phyloP scores from a whole-genome alignment of 2,888 invertebrate species.

The Diabrotica balteata region DNA sequence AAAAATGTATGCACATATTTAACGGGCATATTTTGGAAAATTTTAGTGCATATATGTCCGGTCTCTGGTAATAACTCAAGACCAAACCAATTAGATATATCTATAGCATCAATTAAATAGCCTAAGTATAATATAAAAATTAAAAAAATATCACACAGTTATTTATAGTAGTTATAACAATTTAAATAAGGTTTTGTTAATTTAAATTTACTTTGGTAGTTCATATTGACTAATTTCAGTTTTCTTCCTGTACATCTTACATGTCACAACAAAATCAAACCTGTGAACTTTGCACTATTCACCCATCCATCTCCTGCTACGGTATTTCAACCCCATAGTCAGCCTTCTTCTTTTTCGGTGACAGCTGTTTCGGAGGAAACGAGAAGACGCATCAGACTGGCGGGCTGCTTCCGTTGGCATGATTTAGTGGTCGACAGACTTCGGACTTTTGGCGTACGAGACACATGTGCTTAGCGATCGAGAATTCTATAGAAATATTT shows the following conservation, averaged over 20 bases:
- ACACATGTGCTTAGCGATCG: conserved; percentile 11
- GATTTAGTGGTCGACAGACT: conserved; percentile 52
- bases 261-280: conserved; percentile 19
- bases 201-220: too few species aligned
- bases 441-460: conserved; percentile 16
- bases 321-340: conserved; percentile 27
- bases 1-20: too few species aligned
- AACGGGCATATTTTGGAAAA: too few species aligned
- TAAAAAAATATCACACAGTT: too few species aligned
- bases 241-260: conserved; percentile 6
- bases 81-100: too few species aligned
- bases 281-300: conserved; percentile 23
- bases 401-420: conserved; percentile 58
- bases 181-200: too few species aligned
- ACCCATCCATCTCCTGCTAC: conserved; percentile 10
- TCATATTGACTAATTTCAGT: too few species aligned
- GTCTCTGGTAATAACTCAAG: too few species aligned
- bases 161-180: too few species aligned
- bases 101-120: too few species aligned
- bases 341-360: conserved; percentile 20
- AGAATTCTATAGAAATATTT: background rate
- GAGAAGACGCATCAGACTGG: conserved; percentile 48
- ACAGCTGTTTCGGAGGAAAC: conserved; percentile 36
- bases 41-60: too few species aligned
- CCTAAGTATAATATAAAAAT: too few species aligned